Evolutionary conservation across 2,888 invertebrate genomes (phyloP).

Genomic region (Drosophila crucigera): DNA sequence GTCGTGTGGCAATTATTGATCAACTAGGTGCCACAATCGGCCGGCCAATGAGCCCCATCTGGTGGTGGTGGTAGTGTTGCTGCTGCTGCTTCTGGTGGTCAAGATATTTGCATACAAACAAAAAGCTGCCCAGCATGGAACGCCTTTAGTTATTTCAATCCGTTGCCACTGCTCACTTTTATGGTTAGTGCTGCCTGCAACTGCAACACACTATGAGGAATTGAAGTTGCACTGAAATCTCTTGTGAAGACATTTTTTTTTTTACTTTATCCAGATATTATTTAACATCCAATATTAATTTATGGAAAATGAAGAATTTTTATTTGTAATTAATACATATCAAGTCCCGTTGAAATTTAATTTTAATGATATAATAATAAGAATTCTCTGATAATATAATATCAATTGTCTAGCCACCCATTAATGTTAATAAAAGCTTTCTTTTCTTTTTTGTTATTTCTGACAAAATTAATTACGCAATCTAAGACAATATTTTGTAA

Average conservation of each 20-base stretch:
- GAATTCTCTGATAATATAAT: background rate
- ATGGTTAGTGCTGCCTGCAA: slow-evolving; percentile 37
- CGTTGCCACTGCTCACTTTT: slow-evolving; percentile 34
- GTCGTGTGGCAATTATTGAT: slow-evolving; percentile 84
- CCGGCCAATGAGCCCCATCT: slow-evolving; percentile 29
- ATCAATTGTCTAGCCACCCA: background rate
- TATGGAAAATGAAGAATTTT: background rate
- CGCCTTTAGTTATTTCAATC: slow-evolving; percentile 49
- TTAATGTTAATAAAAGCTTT: background rate
- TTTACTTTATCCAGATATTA: background rate
- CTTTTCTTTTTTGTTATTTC: background rate
- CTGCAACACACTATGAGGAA: slow-evolving; percentile 9
- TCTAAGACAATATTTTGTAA: background rate
- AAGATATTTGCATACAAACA: slow-evolving; percentile 60
- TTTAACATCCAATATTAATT: background rate
- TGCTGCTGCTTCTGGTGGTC: slow-evolving; percentile 46
- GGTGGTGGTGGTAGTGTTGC: slow-evolving; percentile 7
- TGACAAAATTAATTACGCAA: background rate
- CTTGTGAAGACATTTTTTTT: background rate
- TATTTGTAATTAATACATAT: background rate
- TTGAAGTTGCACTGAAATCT: background rate
- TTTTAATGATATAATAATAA: background rate
- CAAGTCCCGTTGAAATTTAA: background rate
- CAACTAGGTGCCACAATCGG: slow-evolving; percentile 84
- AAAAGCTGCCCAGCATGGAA: slow-evolving; percentile 42